Conservation (phyloP, 2,113 vertebrate genomes). For the Sterrhoptilus dennistouni region DNA sequence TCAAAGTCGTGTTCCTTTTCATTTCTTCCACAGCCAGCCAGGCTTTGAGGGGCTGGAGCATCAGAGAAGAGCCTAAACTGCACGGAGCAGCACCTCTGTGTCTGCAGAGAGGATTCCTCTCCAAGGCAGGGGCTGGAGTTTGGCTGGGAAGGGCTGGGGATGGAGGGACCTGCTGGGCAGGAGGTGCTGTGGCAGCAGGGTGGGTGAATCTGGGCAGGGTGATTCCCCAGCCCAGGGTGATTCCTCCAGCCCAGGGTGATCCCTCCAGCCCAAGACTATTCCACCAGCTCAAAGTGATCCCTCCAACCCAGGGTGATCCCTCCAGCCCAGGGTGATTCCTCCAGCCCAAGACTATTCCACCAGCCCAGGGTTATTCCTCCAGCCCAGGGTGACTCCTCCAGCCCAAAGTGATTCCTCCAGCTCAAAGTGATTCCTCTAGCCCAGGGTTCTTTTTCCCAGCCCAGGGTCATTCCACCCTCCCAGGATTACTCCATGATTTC, state of each 20-base stretch:
- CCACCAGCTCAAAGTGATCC: rapidly evolving
- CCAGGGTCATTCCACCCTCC: rapidly evolving
- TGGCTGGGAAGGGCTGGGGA: background rate
- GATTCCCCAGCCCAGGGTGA: rapidly evolving
- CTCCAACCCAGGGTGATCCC: rapidly evolving
- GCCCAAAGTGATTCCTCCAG: rapidly evolving
- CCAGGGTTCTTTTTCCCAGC: background rate
- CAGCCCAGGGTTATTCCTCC: rapidly evolving
- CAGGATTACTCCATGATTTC: too few species aligned
- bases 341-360: rapidly evolving
- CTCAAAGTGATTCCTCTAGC: rapidly evolving
- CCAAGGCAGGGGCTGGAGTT: background rate
- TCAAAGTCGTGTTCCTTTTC: background rate
- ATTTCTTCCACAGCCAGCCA: background rate
- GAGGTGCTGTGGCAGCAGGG: background rate
- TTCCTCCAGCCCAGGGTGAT: rapidly evolving
- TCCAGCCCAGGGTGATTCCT: rapidly evolving
- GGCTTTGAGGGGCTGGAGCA: background rate
- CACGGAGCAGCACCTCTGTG: background rate
- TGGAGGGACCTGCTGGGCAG: background rate
- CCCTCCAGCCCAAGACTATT: rapidly evolving
- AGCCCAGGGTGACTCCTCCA: rapidly evolving
- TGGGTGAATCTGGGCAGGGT: background rate
- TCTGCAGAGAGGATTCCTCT: background rate
- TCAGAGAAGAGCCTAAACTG: background rate